Evolutionary conservation across 1,140 invertebrate species (phyloP), one percentile per base, ranked within the genome.

Genomic region (Plectrocnemia conspersa): DNA sequence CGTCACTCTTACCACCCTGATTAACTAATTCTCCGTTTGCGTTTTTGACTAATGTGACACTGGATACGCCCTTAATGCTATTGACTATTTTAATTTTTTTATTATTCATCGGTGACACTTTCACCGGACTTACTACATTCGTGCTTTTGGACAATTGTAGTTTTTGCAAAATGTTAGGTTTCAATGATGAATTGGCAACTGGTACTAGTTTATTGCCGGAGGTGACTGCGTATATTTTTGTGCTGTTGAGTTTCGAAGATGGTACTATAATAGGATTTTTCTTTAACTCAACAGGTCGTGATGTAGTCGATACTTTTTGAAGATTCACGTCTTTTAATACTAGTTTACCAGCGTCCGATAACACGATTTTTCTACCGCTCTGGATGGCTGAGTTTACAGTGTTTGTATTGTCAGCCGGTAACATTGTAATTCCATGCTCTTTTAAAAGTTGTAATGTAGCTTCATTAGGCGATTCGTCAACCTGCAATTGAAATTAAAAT

Each of bases 271-370:
- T 53, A 11, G 60, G 56, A 45, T 46, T 49, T n/a, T 52, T 62
- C 29, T 58, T 73, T 32, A 59, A 54, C 10, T 62, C 53, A 9
- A 53, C 36, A 11, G 53, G 45, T 56, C 59, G 58, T 11, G 49
- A n/a, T n/a, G n/a, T n/a, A n/a, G n/a, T n/a, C 9, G 50, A 32
- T 27, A 59, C 54, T 15, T 54, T 55, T 58, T 58, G 40, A 33
- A 60, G 52, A 44, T 55, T 63, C 11, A 41, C 29, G 24, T 73
- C 68, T 56, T 87, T 85, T 56, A 89, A 67, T 3, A 86, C 80
- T 61, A 88, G 73, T 64, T 88, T 88, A 13, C 88, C 87, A 45
- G 85, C 85, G 66, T 89, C 83, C 78, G 88, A 90, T 38, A 91
- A 71, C 46, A 87, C 79, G 15, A 91, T 79, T 35, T 84, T 85